These are phyloP conservation scores for Boleophthalmus pectinirostris DNA, from an alignment of 2,113 vertebrate species.

Conservation along the genomic window DNA sequence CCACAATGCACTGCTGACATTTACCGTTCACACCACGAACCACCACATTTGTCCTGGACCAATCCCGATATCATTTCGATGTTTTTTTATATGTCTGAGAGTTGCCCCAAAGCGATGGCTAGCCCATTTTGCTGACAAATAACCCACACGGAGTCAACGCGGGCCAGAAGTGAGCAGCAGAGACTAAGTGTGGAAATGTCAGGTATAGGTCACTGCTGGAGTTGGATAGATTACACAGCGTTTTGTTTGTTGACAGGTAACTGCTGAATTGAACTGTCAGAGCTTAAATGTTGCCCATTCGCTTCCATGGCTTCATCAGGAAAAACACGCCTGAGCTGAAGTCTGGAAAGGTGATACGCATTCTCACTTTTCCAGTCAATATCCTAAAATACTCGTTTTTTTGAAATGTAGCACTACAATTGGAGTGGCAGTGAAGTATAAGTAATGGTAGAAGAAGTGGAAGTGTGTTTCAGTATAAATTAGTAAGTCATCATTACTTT, in stretches of 20 bases:
- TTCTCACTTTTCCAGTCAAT: not conserved
- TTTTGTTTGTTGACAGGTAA: slow-evolving; percentile 48
- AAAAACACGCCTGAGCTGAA: slow-evolving; percentile 24
- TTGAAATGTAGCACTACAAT: not conserved
- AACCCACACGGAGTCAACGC: slow-evolving; percentile 45
- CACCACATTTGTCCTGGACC: slow-evolving; percentile 31
- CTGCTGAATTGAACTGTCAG: slow-evolving; percentile 55
- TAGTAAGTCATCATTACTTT: no score
- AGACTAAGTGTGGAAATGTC: slow-evolving; percentile 60
- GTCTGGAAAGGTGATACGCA: slow-evolving; percentile 2
- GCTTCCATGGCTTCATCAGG: slow-evolving; percentile 34
- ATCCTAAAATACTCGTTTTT: not conserved
- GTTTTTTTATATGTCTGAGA: not conserved
- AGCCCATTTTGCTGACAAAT: slow-evolving; percentile 53
- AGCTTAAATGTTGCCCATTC: slow-evolving; percentile 50
- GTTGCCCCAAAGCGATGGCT: slow-evolving; percentile 9
- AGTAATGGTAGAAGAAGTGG: no score
- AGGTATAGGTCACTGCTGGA: slow-evolving; percentile 65
- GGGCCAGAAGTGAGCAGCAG: slow-evolving; percentile 38
- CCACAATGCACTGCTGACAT: slow-evolving; percentile 26
- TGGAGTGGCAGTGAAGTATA: no score
- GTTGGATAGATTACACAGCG: slow-evolving; percentile 38
- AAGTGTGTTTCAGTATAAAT: no score
- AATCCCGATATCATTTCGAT: slow-evolving; percentile 22
- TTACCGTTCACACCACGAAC: slow-evolving; percentile 30